Conservation (phyloP, 23 tunicate species). For the Halocynthia roretzi region DNA sequence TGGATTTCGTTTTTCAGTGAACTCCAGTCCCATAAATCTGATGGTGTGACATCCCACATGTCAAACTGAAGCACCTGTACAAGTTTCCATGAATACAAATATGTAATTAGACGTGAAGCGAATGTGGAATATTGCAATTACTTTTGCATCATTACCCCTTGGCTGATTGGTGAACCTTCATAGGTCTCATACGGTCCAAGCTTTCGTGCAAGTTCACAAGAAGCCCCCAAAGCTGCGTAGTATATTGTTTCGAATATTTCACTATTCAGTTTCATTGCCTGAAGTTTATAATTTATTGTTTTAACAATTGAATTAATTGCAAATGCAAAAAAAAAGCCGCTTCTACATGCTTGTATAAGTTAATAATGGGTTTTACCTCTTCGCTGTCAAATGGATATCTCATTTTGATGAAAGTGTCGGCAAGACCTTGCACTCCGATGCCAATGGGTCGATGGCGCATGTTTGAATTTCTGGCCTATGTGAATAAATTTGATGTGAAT, state of each 20-base stretch:
- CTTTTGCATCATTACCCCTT: slow-evolving; percentile 41
- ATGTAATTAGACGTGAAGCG: background rate
- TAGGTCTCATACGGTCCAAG: slow-evolving; percentile 81
- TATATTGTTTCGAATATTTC: slow-evolving; percentile 96
- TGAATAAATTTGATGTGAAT: background rate
- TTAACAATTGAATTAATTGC: background rate
- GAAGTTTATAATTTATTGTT: background rate
- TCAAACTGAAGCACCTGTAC: slow-evolving; percentile 72
- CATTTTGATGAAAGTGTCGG: slow-evolving; percentile 87
- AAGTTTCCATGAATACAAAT: background rate
- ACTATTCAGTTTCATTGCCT: slow-evolving; percentile 75
- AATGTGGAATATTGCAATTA: background rate
- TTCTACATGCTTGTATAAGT: no score
- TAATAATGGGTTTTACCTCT: background rate
- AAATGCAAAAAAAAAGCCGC: background rate
- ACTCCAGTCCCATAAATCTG: slow-evolving; percentile 97
- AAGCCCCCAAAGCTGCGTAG: slow-evolving; percentile 90
- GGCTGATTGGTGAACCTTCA: slow-evolving; percentile 78
- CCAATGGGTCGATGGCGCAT: slow-evolving; percentile 96
- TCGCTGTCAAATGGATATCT: slow-evolving; percentile 82
- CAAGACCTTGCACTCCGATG: slow-evolving; percentile 98
- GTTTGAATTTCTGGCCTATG: slow-evolving; percentile 83
- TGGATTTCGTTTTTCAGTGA: slow-evolving; percentile 54
- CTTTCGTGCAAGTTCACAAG: slow-evolving; percentile 86
- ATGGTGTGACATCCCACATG: slow-evolving; percentile 97